Evolutionary conservation across 2,888 invertebrate species (phyloP).

Genomic region (Yponomeuta malinellus): DNA sequence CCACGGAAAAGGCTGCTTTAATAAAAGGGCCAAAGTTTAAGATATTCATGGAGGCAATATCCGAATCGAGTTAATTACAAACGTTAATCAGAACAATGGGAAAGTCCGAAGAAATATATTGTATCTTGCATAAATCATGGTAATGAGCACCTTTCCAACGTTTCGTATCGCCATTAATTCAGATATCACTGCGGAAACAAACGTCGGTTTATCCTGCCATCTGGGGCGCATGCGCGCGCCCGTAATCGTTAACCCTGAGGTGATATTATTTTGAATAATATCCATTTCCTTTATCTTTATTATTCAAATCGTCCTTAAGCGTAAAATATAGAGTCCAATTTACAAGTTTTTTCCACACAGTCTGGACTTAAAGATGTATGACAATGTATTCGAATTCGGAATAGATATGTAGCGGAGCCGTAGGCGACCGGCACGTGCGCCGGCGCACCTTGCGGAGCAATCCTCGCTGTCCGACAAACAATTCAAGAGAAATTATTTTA

Average conservation of each 20-base stretch:
- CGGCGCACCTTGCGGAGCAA: conserved; percentile 62
- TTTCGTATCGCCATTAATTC: conserved; percentile 74
- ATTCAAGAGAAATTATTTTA: conserved; percentile 11
- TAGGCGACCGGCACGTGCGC: conserved; percentile 69
- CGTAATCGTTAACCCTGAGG: conserved; percentile 76
- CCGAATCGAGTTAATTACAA: conserved; percentile 19
- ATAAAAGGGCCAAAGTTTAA: neutral
- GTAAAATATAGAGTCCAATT: conserved; percentile 59
- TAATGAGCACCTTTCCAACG: conserved; percentile 74
- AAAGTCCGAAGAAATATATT: conserved; percentile 54
- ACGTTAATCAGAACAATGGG: conserved; percentile 55
- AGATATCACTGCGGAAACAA: conserved; percentile 77
- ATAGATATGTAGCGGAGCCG: conserved; percentile 59
- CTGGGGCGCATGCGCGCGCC: conserved; percentile 71
- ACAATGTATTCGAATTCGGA: conserved; percentile 69
- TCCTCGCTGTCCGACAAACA: neutral
- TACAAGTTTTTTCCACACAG: conserved; percentile 41
- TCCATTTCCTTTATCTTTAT: conserved; percentile 68
- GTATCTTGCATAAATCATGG: conserved; percentile 72
- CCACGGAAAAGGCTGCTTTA: conserved; percentile 15
- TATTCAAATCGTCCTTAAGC: conserved; percentile 62
- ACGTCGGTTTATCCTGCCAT: conserved; percentile 74
- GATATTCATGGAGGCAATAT: neutral
- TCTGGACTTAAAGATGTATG: conserved; percentile 65
- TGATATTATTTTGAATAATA: conserved; percentile 73